Conservation (phyloP, 2,888 invertebrate species). For the Oscheius sp. region DNA sequence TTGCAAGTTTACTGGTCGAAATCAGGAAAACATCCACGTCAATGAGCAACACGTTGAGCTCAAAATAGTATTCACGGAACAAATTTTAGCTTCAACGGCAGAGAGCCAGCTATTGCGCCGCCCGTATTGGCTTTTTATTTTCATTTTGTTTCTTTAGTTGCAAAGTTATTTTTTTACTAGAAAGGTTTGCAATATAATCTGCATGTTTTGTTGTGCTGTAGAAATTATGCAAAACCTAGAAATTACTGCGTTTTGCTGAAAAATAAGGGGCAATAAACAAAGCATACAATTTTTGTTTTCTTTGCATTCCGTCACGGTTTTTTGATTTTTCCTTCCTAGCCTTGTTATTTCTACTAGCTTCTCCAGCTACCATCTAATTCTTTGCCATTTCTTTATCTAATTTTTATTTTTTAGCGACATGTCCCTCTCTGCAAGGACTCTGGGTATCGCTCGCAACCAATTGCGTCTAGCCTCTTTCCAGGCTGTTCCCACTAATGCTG, state of each 20-base stretch:
- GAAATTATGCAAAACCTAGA: too few species aligned
- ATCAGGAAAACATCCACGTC: too few species aligned
- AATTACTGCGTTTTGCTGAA: too few species aligned
- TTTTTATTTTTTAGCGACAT: conserved; percentile 23
- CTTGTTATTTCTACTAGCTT: background rate
- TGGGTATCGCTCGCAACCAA: conserved; percentile 56
- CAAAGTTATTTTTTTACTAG: background rate
- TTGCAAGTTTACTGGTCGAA: too few species aligned
- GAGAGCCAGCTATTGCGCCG: background rate
- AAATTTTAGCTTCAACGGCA: background rate
- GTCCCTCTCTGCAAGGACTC: conserved; percentile 44
- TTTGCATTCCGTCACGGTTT: background rate
- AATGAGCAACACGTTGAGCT: too few species aligned
- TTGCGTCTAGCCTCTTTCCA: conserved; percentile 61
- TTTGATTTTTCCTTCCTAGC: too few species aligned
- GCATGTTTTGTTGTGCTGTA: too few species aligned
- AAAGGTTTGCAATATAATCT: background rate
- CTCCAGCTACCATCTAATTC: too few species aligned
- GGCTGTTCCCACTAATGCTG: conserved; percentile 64
- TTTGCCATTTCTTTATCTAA: background rate
- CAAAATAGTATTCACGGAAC: too few species aligned
- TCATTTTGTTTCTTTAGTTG: background rate
- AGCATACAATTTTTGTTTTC: too few species aligned
- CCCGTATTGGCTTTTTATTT: background rate
- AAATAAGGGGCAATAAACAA: too few species aligned